A percentile compares a stretch with the other conserved stretches of the same genome.
Evolutionary conservation across 2,113 vertebrate genomes (phyloP).

Genomic region (Anarrhichthys ocellatus): DNA sequence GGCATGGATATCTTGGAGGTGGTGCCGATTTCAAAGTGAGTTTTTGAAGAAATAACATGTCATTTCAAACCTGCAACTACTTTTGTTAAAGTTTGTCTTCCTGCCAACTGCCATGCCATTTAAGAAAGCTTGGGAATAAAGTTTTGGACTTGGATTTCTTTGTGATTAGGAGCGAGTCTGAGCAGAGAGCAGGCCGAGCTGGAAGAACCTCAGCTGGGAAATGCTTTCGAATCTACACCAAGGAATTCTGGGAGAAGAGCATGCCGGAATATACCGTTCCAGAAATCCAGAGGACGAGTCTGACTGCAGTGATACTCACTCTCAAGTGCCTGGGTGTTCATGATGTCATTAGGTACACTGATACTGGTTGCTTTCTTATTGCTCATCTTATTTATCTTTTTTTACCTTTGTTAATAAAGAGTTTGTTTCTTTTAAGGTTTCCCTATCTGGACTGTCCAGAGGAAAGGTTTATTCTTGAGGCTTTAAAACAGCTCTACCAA

Average conservation of each 20-base stretch:
- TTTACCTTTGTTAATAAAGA: neutral
- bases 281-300: conserved; percentile 94
- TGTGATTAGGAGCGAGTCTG: conserved; percentile 89
- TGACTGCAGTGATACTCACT: conserved; percentile 93
- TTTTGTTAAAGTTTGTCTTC: neutral
- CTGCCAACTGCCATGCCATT: neutral
- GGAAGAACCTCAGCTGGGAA: conserved; percentile 92
- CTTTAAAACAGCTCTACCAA: conserved; percentile 95
- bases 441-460: conserved; percentile 95
- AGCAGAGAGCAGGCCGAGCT: conserved; percentile 92
- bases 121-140: neutral
- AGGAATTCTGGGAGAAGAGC: conserved; percentile 94
- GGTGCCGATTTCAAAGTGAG: conserved; percentile 98
- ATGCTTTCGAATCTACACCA: conserved; percentile 90
- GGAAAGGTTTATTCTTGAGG: conserved; percentile 94
- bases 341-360: conserved; percentile 92
- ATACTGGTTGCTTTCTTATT: neutral
- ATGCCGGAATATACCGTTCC: conserved; percentile 96
- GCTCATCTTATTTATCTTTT: neutral
- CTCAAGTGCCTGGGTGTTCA: conserved; percentile 95
- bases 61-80: neutral
- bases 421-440: conserved; percentile 83
- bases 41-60: conserved; percentile 14
- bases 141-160: conserved; percentile 6
- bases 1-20: conserved; percentile 95